A percentile compares a stretch with the other conserved stretches of the same genome.
Evolutionary conservation across 2,113 vertebrate genomes (phyloP).

Genomic region (Barnardius zonarius): DNA sequence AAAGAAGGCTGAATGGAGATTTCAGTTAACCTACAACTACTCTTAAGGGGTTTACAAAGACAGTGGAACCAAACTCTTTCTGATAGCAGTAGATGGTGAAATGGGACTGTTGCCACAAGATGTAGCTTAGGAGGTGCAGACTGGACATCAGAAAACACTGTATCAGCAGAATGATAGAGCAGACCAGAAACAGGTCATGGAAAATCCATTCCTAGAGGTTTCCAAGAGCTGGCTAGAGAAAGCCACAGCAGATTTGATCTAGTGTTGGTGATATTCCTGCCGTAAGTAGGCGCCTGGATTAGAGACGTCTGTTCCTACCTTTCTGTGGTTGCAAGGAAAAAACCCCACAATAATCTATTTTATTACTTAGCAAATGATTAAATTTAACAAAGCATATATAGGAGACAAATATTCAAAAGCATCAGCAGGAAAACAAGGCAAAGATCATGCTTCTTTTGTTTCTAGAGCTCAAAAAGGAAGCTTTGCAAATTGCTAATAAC

Average conservation of each 20-base stretch:
- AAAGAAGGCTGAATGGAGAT: neutral
- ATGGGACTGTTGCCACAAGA: neutral
- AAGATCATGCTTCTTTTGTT: neutral
- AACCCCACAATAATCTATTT: neutral
- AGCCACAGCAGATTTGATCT: neutral
- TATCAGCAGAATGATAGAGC: neutral
- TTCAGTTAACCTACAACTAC: neutral
- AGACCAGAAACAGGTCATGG: neutral
- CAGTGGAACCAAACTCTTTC: neutral
- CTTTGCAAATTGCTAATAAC: constrained; percentile 23
- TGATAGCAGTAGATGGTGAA: neutral
- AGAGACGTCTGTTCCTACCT: neutral
- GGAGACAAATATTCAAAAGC: neutral
- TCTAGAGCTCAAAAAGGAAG: neutral
- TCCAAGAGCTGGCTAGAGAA: neutral
- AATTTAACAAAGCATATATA: neutral
- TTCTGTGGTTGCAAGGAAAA: neutral
- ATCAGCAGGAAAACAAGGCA: neutral
- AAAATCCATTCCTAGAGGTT: neutral
- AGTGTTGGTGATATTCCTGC: neutral
- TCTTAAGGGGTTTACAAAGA: neutral
- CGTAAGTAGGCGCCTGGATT: neutral
- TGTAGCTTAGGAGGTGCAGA: neutral
- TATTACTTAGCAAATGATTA: neutral
- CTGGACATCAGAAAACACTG: neutral